Percentiles rank a stretch among this genome's conserved stretches.
Evolutionary conservation across 2,113 vertebrate species (phyloP).

Genomic region (Hippopotamus amphibius): DNA sequence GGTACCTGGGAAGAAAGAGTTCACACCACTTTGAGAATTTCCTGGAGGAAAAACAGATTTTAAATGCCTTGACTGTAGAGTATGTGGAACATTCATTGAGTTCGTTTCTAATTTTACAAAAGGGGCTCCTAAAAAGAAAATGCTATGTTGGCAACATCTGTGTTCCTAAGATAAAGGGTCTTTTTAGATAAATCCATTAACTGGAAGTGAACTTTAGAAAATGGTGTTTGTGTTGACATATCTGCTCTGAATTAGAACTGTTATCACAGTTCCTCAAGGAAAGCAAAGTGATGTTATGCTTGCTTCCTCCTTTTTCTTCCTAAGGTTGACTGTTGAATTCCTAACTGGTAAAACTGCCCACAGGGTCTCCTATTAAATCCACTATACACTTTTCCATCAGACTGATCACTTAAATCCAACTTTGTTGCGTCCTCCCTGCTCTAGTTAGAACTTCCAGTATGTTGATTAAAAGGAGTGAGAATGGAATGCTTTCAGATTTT

Average conservation of each 20-base stretch:
- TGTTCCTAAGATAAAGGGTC: not conserved
- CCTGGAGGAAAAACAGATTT: slow-evolving; percentile 73
- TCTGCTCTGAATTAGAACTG: not conserved
- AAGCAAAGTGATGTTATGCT: not conserved
- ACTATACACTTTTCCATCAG: not conserved
- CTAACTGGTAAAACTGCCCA: not conserved
- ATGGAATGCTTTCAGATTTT: not conserved
- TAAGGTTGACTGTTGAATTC: not conserved
- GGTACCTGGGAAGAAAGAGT: slow-evolving; percentile 89
- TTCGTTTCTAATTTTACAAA: slow-evolving; percentile 28
- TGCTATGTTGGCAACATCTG: not conserved
- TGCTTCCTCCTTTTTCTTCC: not conserved
- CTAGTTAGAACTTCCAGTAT: not conserved
- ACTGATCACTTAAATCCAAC: not conserved
- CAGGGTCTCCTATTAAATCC: not conserved
- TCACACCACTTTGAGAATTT: slow-evolving; percentile 81
- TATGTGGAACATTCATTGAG: not conserved
- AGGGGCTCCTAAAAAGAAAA: not conserved
- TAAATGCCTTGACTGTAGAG: slow-evolving; percentile 68
- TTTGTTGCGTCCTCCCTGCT: not conserved
- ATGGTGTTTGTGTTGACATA: not conserved
- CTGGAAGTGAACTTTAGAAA: slow-evolving; percentile 2
- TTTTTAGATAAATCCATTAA: not conserved
- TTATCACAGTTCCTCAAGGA: not conserved
- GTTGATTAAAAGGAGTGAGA: not conserved